phyloP scores from a whole-genome alignment of 2,113 vertebrate genomes.

The Ursus arctos region DNA sequence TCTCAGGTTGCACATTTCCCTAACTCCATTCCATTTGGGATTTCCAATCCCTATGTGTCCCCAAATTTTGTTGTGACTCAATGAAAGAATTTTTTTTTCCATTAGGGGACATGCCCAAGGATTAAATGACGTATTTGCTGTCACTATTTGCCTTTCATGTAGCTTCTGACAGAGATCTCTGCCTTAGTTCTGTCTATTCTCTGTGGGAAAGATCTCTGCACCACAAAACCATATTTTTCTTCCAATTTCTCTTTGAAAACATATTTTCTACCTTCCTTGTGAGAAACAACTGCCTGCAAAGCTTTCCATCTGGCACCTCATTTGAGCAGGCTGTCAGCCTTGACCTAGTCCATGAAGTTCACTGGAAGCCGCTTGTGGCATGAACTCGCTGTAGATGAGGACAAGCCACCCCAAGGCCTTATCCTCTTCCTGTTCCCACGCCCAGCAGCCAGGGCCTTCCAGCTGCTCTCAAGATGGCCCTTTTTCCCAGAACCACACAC shows the following conservation, averaged over 20 bases:
- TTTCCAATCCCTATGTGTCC: background rate
- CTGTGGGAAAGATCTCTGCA: background rate
- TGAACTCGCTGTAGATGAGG: background rate
- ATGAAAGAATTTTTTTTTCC: background rate
- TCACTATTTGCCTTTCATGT: background rate
- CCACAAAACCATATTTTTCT: background rate
- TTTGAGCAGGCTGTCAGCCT: background rate
- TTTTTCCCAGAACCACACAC: background rate
- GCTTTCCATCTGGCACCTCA: background rate
- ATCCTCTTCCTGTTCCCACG: background rate
- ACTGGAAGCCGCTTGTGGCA: background rate
- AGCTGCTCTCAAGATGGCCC: background rate
- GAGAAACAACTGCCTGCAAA: background rate
- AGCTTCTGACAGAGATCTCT: background rate
- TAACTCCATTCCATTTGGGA: background rate
- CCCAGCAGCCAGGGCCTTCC: background rate
- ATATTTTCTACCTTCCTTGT: background rate
- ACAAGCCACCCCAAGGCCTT: background rate
- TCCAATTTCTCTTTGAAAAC: conserved; percentile 9
- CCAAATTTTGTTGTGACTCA: background rate
- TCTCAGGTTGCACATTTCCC: background rate
- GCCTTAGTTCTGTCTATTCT: background rate
- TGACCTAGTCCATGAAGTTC: background rate
- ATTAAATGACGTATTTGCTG: background rate
- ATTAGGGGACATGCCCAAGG: background rate